Evolutionary conservation across 1,140 invertebrate species (phyloP), one percentile per base, ranked within the genome.

Genomic region (Ceratina calcarata): DNA sequence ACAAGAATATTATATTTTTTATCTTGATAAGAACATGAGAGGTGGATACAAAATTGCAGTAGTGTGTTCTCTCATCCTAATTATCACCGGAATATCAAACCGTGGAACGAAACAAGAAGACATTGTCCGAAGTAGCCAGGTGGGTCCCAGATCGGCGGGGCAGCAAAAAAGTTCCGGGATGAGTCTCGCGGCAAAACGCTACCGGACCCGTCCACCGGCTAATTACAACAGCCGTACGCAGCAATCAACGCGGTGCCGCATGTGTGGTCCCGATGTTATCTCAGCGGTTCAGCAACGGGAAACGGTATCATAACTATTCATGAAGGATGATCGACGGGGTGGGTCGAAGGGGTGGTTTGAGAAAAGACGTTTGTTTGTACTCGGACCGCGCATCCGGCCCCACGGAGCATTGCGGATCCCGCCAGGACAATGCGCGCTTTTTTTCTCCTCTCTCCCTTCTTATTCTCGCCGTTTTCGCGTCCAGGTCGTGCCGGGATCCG

Each of bases 371-470:
- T 69, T 69, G 77, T 86, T 82, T 83, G 85, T 80, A 49, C 80
- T 64, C 53, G 61, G 62, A 67, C 80, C 84, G 83, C 72, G 78
- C 83, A 82, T 86, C 83, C 84, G 84, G 83, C 75, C 18, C 49
- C 67, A 72, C 67, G 84, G n/a, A 86, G 79, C 77, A 73, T 78
- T 78, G 70, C 80, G 68, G 72, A 86, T 89, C 83, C 37, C 72
- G 86, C 70, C 80, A 87, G 84, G 82, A 88, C 84, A 89, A 88
- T 88, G 78, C 78, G 84, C 82, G 69, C 15, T 74, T 55, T 55
- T 37, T 57, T 49, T 24, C 20, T 27, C 55, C 24, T 15, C 55
- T 74, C n/a, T 61, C 62, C 49, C n/a, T 20, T 1, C 45, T 60
- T 22, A 24, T 45, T 37, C 61, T 61, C 53, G 57, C 22, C 64